These are phyloP conservation scores for Onychomys leucogaster DNA, from an alignment of 2,797 vertebrate genomes.

Conservation along the genomic window DNA sequence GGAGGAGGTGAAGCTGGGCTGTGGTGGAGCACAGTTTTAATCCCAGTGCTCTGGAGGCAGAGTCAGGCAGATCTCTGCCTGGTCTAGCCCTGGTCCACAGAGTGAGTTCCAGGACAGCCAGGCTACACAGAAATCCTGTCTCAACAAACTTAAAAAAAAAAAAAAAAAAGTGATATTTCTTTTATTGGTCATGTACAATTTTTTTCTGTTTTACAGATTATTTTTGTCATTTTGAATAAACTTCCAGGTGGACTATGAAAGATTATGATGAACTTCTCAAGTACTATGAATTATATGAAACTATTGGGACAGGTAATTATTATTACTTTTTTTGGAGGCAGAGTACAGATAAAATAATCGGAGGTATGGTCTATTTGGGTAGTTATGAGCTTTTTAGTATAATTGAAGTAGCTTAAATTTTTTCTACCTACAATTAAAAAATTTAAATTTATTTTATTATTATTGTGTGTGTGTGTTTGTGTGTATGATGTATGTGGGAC, in stretches of 20 bases:
- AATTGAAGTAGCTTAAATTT: conserved; percentile 10
- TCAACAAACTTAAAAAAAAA: neutral
- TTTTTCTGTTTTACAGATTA: conserved; percentile 71
- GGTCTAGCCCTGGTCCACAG: neutral
- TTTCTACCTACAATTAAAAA: neutral
- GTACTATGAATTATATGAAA: conserved; percentile 94
- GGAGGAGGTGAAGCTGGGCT: neutral
- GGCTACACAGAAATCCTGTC: neutral
- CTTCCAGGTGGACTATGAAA: conserved; percentile 84
- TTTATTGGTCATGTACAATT: conserved; percentile 50
- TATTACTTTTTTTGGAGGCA: conserved; percentile 37
- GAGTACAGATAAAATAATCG: conserved; percentile 13
- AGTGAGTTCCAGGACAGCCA: neutral
- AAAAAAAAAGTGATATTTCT: neutral
- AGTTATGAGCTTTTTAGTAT: conserved; percentile 46
- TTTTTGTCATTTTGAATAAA: conserved; percentile 62
- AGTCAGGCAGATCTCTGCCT: neutral
- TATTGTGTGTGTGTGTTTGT: neutral
- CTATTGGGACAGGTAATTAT: conserved; percentile 94
- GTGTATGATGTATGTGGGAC: neutral
- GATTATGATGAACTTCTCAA: conserved; percentile 92
- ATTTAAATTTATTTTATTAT: neutral
- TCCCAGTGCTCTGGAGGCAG: neutral
- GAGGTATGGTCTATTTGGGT: neutral
- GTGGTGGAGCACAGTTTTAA: neutral